Evolutionary conservation across 1,140 invertebrate species (phyloP), one percentile per base, ranked within the genome.

Genomic region (Cardiocondyla obscurior): DNA sequence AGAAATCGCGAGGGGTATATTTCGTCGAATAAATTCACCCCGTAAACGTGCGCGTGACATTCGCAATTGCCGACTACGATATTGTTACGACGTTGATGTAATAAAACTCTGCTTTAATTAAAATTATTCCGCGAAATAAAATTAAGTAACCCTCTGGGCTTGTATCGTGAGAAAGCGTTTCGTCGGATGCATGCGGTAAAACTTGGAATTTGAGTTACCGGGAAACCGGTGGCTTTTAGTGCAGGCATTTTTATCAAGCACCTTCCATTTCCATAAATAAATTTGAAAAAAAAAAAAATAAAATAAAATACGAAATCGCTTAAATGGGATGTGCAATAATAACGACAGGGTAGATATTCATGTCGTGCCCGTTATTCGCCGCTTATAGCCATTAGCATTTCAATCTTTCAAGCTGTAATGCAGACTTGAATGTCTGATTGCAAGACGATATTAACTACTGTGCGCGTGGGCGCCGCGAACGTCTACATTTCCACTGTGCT

Each of bases 361-460:
- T 36, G n/a, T 39, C 8, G 10, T n/a, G 14, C 22, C n/a, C 6
- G 51, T 22, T 57, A 19, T 22, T 70, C 28, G n/a, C n/a, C 10
- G 22, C 19, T 74, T 44, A 49, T 7, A 33, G 39, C n/a, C 22
- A 65, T 77, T 65, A 77, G 5, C 30, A 1, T 65, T 49, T 49
- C 58, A 76, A 76, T 12, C 28, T 49, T 65, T 36, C 22, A 62
- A 22, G 0, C 33, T 28, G 33, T 51, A 33, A 39, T 19, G 10
- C 30, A 14, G 46, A 16, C 46, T 39, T 3, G 10, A 7, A 46
- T 14, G 46, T 55, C 60, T 39, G 74, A 79, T 39, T 39, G 51
- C 44, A 79, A 42, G 74, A 39, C 36, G 62, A 12, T 14, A 79
- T 22, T 51, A 65, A 67, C 74, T 79, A 79, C 74, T 55, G 39